These are phyloP conservation scores for Drosophila parabipectinata DNA, from an alignment of 1,140 invertebrate genomes.

Conservation along the genomic window DNA sequence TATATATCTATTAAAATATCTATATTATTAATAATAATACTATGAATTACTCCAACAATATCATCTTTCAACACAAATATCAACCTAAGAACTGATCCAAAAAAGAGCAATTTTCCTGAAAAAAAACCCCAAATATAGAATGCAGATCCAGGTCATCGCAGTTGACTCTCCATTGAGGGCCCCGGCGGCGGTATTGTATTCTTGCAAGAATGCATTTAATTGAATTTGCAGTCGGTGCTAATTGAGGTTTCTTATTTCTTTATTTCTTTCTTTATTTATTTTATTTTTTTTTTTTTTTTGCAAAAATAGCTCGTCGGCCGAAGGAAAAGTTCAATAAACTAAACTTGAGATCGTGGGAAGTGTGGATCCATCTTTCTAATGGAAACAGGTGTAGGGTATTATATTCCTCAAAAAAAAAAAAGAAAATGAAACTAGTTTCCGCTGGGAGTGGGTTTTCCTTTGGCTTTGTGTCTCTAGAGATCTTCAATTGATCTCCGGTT, in stretches of 20 bases:
- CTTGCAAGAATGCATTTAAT: constrained; percentile 63
- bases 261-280: no score
- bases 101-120: no score
- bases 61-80: no score
- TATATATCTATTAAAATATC: no score
- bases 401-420: no score
- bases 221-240: constrained; percentile 70
- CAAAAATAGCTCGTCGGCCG: neutral
- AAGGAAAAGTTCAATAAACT: constrained; percentile 53
- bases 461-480: no score
- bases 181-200: constrained; percentile 16
- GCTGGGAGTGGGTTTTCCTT: no score
- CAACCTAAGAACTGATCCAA: no score
- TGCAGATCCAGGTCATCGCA: constrained; percentile 17
- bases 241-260: constrained; percentile 39
- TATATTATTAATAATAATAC: no score
- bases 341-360: constrained; percentile 15
- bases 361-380: neutral
- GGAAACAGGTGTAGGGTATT: no score
- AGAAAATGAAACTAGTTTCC: no score
- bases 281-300: constrained; percentile 11
- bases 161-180: constrained; percentile 41
- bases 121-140: neutral
- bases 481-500: constrained; percentile 33
- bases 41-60: no score